Percentiles rank a stretch among this genome's conserved stretches.
These are phyloP conservation scores for Tokudaia muenninki DNA, from an alignment of 2,797 vertebrate genomes.

Conservation along the genomic window DNA sequence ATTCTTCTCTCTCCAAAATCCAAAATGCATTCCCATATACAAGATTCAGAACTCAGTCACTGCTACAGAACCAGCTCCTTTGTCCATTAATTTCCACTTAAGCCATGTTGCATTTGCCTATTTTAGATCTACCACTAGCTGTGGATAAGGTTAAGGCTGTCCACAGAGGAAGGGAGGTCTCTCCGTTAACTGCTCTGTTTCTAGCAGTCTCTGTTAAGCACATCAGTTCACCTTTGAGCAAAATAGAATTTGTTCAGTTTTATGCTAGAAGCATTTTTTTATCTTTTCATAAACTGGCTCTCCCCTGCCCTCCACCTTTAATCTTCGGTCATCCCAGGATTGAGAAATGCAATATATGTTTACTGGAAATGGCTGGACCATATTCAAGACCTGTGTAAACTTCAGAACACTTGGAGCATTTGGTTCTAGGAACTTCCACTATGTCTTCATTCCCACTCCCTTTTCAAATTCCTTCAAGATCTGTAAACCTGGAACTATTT, in stretches of 20 bases:
- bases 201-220: background rate
- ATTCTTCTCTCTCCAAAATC: background rate
- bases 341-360: conserved; percentile 59
- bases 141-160: background rate
- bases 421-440: background rate
- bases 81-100: background rate
- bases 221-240: background rate
- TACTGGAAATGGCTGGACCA: conserved; percentile 47
- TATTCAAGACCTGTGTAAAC: conserved; percentile 60
- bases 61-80: background rate
- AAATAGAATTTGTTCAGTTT: conserved; percentile 4
- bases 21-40: background rate
- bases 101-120: background rate
- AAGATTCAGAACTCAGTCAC: background rate
- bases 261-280: background rate
- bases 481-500: conserved; percentile 37
- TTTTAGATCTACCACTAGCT: background rate
- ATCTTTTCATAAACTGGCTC: background rate
- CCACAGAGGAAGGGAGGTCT: background rate
- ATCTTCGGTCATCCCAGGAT: background rate
- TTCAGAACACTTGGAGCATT: conserved; percentile 30
- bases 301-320: background rate
- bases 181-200: background rate
- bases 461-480: conserved; percentile 64
- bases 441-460: conserved; percentile 58